phyloP scores from a whole-genome alignment of 2,113 vertebrate genomes.

The Falcunculus frontatus region DNA sequence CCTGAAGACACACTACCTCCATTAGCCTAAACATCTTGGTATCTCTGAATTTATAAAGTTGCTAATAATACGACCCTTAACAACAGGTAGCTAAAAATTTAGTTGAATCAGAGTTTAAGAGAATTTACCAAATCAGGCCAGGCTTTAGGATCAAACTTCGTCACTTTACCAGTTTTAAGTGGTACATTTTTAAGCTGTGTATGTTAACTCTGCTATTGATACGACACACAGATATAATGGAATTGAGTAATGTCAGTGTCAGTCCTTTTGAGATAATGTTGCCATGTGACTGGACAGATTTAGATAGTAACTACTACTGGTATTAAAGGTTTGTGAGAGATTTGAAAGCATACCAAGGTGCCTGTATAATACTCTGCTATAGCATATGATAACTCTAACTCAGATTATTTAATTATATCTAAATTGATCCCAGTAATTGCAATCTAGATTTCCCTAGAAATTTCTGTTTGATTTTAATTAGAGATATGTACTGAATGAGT shows the following conservation, averaged over 20 bases:
- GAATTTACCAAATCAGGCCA: not conserved
- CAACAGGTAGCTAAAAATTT: not conserved
- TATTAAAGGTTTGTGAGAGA: not conserved
- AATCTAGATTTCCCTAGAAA: not conserved
- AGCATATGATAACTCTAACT: not conserved
- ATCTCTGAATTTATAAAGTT: not conserved
- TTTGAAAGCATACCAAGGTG: not conserved
- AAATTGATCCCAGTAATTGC: not conserved
- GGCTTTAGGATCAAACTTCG: not conserved
- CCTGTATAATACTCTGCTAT: not conserved
- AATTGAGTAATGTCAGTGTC: not conserved
- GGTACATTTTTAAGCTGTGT: not conserved
- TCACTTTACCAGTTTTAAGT: not conserved
- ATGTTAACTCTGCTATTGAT: not conserved
- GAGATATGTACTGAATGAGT: not conserved
- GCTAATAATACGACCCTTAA: not conserved
- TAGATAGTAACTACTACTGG: not conserved
- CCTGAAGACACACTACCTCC: not conserved
- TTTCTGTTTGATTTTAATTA: not conserved
- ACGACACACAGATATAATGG: not conserved
- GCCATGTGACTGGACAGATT: not conserved
- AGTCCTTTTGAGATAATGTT: not conserved
- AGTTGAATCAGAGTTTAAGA: not conserved
- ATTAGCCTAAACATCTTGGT: not conserved
- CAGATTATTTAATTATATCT: not conserved